Evolutionary conservation across 2,888 invertebrate genomes (phyloP), one percentile per base, ranked within the genome.

Genomic region (Dryobotodes eremita): DNA sequence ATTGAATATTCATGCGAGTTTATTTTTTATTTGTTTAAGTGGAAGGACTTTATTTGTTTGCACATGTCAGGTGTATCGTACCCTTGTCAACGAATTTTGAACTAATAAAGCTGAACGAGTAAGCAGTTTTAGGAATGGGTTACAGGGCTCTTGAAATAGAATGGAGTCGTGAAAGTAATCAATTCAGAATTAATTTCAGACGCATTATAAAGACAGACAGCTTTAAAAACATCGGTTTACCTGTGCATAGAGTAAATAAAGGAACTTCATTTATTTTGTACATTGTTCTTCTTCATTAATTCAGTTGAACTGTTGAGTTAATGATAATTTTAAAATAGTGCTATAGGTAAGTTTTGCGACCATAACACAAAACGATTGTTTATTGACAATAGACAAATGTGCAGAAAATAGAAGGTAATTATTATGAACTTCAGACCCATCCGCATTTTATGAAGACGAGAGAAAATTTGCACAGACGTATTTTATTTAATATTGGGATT

Each of bases 1-100:
- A 62, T 70, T 71, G 62, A 83, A 79, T 84, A 80, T 84, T 80
- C 71, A 78, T 68, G 20, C 5, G 11, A 42, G 1, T 75, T 71
- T 59, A 26, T 55, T 48, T 78, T 75, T 82, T 80, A 77, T 80
- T 61, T 62, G 26, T 55, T 55, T 69, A 53, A 69, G 55, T 69
- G 26, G 59, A 53, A 71, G 65, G 50, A 7, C 36, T 13, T 13
- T 31, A 61, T 55, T 70, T 15, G 50, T 59, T 23, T 75, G 71
- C 59, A 69, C 53, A 11, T 61, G 79, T 64, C 74, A 74, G 71
- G 26, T 59, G 15, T 42, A 36, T 15, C 8, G 69, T 61, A 77
- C 77, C 77, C 68, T 82, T 72, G 66, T 82, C 64, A 82, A 77
- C 6, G 20, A n/a, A 57, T 65, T 65, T 77, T n/a, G 8, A 46